phyloP scores from a whole-genome alignment of 2,888 invertebrate species.

The Sycophila texana region DNA sequence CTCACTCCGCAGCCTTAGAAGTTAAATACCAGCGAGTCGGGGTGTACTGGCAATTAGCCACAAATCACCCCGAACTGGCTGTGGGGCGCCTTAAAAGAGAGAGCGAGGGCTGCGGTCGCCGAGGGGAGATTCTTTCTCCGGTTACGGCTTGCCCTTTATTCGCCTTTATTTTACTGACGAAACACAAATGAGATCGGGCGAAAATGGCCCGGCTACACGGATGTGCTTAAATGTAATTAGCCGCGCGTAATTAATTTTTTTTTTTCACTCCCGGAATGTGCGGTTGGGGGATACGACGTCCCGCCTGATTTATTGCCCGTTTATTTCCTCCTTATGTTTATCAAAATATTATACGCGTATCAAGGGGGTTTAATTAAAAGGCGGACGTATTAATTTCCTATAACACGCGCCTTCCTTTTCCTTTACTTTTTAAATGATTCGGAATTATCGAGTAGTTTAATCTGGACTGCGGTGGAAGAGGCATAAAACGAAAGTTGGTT shows the following conservation, averaged over 20 bases:
- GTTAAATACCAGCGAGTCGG: conserved; percentile 58
- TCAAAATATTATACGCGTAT: too few species aligned
- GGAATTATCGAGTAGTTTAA: too few species aligned
- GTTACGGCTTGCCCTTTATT: not conserved
- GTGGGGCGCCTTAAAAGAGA: not conserved
- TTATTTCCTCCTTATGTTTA: too few species aligned
- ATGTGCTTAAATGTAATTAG: conserved; percentile 8
- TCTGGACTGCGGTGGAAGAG: too few species aligned
- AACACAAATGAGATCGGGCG: conserved; percentile 28
- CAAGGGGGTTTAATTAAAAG: too few species aligned
- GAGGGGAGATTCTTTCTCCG: not conserved
- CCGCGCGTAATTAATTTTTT: not conserved
- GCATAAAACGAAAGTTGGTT: not conserved
- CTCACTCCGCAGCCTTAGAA: conserved; percentile 19
- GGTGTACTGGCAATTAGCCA: conserved; percentile 65
- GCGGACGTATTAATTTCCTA: too few species aligned
- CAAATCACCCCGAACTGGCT: conserved; percentile 59
- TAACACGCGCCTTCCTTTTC: too few species aligned
- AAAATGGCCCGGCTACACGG: not conserved
- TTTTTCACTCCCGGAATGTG: too few species aligned
- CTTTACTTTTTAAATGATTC: too few species aligned
- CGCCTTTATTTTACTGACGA: not conserved
- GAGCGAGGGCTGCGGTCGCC: not conserved
- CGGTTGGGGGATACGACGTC: too few species aligned
- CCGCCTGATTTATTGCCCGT: too few species aligned